A percentile compares a stretch with the other conserved stretches of the same genome.
phyloP scores from a whole-genome alignment of 2,113 vertebrate species.

The Paracyprichromis sp. region DNA sequence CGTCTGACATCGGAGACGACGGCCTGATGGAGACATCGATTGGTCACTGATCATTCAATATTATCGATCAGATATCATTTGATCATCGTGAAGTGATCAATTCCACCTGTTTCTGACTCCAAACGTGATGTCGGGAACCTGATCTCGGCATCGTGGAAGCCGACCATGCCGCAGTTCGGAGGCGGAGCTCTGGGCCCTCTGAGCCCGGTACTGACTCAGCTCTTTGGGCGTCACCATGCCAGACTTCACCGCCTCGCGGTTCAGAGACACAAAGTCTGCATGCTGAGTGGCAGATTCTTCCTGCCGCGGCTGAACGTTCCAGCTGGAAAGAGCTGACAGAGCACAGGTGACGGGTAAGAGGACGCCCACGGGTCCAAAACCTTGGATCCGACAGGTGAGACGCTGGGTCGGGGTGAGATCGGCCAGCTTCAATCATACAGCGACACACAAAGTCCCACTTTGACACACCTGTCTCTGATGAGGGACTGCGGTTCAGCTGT shows the following conservation, averaged over 20 bases:
- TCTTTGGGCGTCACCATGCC: constrained; percentile 75
- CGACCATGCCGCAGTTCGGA: not conserved
- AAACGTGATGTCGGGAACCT: constrained; percentile 45
- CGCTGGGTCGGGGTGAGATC: not conserved
- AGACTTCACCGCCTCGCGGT: constrained; percentile 69
- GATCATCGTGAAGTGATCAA: not conserved
- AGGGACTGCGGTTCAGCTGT: not conserved
- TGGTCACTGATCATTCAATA: accelerated
- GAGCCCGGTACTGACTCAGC: constrained; percentile 71
- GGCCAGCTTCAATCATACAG: not conserved
- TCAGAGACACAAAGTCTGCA: constrained; percentile 75
- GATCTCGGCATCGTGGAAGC: not conserved
- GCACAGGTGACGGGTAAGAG: not conserved
- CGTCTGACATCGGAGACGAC: constrained; percentile 72
- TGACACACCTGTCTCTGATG: not conserved
- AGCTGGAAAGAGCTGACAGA: constrained; percentile 76
- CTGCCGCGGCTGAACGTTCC: constrained; percentile 54
- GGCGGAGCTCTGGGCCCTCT: constrained; percentile 44
- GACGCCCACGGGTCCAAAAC: not conserved
- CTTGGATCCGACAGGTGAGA: not conserved
- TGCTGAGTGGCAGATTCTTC: not conserved
- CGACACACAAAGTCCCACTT: not conserved
- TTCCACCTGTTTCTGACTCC: constrained; percentile 70
- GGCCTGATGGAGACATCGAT: constrained; percentile 57
- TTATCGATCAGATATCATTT: not conserved